Evolutionary conservation across 2,888 invertebrate species (phyloP), one percentile per base, ranked within the genome.

Genomic region (Galerucella calmariensis): DNA sequence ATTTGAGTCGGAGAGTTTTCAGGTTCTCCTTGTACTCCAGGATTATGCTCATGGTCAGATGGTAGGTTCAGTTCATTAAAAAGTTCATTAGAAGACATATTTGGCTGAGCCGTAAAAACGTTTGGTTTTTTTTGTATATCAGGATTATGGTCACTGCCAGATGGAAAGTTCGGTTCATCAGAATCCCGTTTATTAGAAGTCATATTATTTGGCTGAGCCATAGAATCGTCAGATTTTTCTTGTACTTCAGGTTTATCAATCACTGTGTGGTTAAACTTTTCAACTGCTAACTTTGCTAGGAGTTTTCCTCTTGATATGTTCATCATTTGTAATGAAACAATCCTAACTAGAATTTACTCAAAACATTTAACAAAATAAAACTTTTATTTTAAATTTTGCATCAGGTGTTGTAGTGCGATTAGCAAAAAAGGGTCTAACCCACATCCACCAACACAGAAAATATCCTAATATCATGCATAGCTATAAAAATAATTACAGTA

Each of bases 341-440:
- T 41, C 27, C 16, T 67, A 51, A 51, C 14, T 67, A 2, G 12
- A 51, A 14, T 67, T 67, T 16, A 16, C n/a, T 56, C 41, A 9
- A 41, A 41, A n/a, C 3, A 41, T 62, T 41, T 41, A 35, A 35
- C 35, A 35, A 35, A 5, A 35, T 35, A 35, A 35, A 35, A 35
- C 5, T 35, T 35, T 35, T 35, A 4, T 35, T 35, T 27, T 27
- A 3, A 27, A 27, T 27, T 27, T 27, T 27, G 27, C 27, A 27
- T 41, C n/a, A 67, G n/a, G 53, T 67, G 48, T 67, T 20, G 35
- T 53, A 67, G 46, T 67, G 51, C 53, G 48, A 67, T 67, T 46
- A 51, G 67, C 67, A 67, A 67, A 41, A 67, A 51, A n/a, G 16
- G 67, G 53, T 67, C 46, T 67, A 67, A 67, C 51, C 67, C 67